Conservation (phyloP, 2,113 vertebrate genomes). For the Sturnus vulgaris region DNA sequence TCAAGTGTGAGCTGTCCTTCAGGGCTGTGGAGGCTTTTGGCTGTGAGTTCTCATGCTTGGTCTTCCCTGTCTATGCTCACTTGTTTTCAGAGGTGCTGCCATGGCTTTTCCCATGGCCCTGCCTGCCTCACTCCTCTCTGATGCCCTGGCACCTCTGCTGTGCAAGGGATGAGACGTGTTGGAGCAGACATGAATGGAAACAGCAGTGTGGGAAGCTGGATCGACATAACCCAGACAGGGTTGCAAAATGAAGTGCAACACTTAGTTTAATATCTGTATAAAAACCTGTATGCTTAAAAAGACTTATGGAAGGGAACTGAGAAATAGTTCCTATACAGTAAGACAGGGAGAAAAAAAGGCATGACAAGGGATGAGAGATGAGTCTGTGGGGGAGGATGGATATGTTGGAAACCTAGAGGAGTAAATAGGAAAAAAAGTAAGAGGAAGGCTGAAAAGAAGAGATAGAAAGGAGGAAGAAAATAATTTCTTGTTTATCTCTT, state of each 20-base stretch:
- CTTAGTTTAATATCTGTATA: neutral
- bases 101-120: neutral
- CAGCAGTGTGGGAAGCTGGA: neutral
- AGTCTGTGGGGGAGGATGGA: neutral
- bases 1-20: neutral
- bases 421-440: neutral
- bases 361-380: neutral
- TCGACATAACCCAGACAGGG: neutral
- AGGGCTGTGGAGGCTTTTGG: neutral
- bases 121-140: neutral
- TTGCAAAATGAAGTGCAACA: neutral
- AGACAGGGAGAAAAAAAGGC: neutral
- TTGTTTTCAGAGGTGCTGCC: neutral
- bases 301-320: neutral
- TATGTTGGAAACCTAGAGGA: neutral
- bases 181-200: neutral
- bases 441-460: neutral
- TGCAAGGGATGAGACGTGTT: fast-evolving
- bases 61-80: fast-evolving
- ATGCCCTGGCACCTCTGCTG: neutral
- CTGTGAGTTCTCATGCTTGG: neutral
- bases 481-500: neutral
- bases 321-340: neutral
- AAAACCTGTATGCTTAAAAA: neutral
- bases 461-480: neutral